A percentile compares a stretch with the other conserved stretches of the same genome.
These are phyloP conservation scores for Aurelia sp. DNA, from an alignment of 30 jellyfish, hydroid and myxozoan species.

Conservation along the genomic window DNA sequence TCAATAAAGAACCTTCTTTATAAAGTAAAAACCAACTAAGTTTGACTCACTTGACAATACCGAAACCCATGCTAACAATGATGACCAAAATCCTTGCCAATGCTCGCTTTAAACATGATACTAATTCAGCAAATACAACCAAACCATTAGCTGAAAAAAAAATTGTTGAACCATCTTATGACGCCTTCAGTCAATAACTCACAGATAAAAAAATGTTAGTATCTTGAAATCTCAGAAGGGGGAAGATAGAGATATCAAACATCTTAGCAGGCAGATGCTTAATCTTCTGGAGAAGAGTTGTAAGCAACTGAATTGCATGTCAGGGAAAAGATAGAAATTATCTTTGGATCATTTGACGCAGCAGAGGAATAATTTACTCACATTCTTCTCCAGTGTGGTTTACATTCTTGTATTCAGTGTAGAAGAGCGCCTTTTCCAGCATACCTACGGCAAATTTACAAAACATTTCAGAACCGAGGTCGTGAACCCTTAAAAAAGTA, in stretches of 20 bases:
- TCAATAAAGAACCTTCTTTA: too few species aligned
- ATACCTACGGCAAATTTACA: conserved; percentile 57
- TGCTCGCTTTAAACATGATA: conserved; percentile 79
- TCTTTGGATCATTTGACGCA: neutral
- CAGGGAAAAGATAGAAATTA: too few species aligned
- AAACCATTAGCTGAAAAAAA: conserved; percentile 75
- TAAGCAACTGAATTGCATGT: too few species aligned
- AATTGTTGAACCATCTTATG: too few species aligned
- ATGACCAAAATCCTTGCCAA: conserved; percentile 90
- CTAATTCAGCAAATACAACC: conserved; percentile 84
- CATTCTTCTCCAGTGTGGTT: conserved; percentile 80
- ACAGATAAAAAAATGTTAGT: too few species aligned
- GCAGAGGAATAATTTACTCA: conserved; percentile 11
- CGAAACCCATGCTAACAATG: conserved; percentile 97
- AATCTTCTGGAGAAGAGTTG: too few species aligned
- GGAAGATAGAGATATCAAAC: too few species aligned
- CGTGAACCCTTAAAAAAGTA: neutral
- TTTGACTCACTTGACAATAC: conserved; percentile 88
- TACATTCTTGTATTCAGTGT: conserved; percentile 83
- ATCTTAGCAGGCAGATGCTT: too few species aligned
- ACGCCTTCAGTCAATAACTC: too few species aligned
- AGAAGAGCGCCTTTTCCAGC: conserved; percentile 90
- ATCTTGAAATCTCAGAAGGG: too few species aligned
- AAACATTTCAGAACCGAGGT: too few species aligned
- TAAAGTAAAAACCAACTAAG: too few species aligned